Evolutionary conservation across 2,888 invertebrate genomes (phyloP).

Genomic region (Caenorhabditis doughertyi): DNA sequence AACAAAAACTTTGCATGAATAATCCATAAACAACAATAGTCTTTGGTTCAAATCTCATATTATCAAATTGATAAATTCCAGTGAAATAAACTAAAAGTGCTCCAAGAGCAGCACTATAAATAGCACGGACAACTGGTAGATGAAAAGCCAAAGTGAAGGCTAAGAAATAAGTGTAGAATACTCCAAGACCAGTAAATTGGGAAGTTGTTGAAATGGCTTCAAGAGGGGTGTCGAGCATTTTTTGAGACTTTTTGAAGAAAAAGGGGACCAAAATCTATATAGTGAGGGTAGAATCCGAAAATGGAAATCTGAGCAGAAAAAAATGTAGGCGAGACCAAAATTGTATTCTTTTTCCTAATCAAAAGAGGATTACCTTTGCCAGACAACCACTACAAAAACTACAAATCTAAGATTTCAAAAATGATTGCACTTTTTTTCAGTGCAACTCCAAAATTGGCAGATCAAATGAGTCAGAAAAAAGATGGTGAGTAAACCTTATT

Average conservation of each 20-base stretch:
- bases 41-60: constrained; percentile 27
- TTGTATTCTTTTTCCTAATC: too few relatives aligned
- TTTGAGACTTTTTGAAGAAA: background rate
- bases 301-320: background rate
- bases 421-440: constrained; percentile 39
- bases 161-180: constrained; percentile 42
- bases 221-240: constrained; percentile 9
- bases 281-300: background rate
- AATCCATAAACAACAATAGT: constrained; percentile 8
- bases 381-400: constrained; percentile 12
- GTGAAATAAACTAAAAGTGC: constrained; percentile 15
- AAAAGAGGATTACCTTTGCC: background rate
- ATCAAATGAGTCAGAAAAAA: constrained; percentile 33
- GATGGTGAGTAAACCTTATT: constrained; percentile 7
- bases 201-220: constrained; percentile 24
- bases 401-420: background rate
- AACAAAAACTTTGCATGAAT: constrained; percentile 32
- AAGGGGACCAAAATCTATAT: background rate
- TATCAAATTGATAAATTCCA: constrained; percentile 8
- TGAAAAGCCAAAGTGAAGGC: constrained; percentile 5
- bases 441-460: constrained; percentile 50
- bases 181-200: constrained; percentile 39
- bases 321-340: background rate
- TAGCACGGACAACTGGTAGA: background rate
- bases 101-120: constrained; percentile 20